These are phyloP conservation scores for Halictus ligatus DNA, from an alignment of 2,888 invertebrate species.

Conservation along the genomic window DNA sequence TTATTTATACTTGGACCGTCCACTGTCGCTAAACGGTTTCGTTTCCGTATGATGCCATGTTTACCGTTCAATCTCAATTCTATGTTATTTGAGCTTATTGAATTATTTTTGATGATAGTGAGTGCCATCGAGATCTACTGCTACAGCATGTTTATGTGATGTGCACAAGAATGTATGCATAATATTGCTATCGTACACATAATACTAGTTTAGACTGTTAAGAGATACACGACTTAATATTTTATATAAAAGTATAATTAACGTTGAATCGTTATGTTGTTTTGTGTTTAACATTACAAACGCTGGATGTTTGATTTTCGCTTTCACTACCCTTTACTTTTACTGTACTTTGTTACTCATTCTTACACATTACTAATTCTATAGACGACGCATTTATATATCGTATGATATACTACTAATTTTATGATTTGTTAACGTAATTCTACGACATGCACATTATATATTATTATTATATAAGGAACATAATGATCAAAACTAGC, in stretches of 20 bases:
- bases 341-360: slow-evolving; percentile 5
- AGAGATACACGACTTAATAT: background rate
- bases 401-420: slow-evolving; percentile 32
- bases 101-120: background rate
- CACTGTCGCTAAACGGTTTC: slow-evolving; percentile 47
- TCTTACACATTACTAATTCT: slow-evolving; percentile 29
- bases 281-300: background rate
- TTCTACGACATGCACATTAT: slow-evolving; percentile 15
- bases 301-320: slow-evolving; percentile 25
- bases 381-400: slow-evolving; percentile 45
- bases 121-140: slow-evolving; percentile 22
- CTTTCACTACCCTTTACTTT: slow-evolving; percentile 8
- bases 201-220: slow-evolving; percentile 19
- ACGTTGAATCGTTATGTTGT: background rate
- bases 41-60: background rate
- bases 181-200: background rate
- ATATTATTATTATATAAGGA: slow-evolving; percentile 21
- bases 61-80: background rate
- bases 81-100: slow-evolving; percentile 14
- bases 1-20: slow-evolving; percentile 63
- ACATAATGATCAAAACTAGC: slow-evolving; percentile 8
- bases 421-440: slow-evolving; percentile 5
- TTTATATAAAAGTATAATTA: background rate
- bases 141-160: slow-evolving; percentile 2
- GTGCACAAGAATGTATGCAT: slow-evolving; percentile 17